A percentile compares a stretch with the other conserved stretches of the same genome.
These are phyloP conservation scores for Parthenolecanium corni DNA, from an alignment of 2,888 invertebrate species.

Conservation along the genomic window DNA sequence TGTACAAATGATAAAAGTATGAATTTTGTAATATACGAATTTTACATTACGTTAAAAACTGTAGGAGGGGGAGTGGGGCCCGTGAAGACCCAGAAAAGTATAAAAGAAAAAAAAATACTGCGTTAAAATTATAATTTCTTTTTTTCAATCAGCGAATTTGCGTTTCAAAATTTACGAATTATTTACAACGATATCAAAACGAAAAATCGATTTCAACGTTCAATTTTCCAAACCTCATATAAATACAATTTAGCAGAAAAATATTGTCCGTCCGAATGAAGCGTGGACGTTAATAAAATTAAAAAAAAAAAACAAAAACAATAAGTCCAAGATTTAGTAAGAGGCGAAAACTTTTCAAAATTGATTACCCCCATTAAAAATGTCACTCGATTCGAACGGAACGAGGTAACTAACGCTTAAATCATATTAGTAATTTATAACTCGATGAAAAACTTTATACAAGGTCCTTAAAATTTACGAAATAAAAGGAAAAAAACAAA, in stretches of 20 bases:
- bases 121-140: not conserved
- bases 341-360: not conserved
- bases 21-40: not conserved
- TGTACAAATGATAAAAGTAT: not conserved
- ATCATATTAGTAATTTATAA: too few species aligned
- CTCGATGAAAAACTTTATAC: conserved; percentile 1
- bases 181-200: conserved; percentile 1
- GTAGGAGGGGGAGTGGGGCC: not conserved
- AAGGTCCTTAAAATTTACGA: conserved; percentile 9
- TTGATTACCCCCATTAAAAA: not conserved
- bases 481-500: not conserved
- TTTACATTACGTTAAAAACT: conserved; percentile 1
- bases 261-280: conserved; percentile 1
- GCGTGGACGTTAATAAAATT: not conserved
- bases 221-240: too few species aligned
- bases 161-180: conserved; percentile 1
- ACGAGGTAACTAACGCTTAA: conserved; percentile 17
- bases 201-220: too few species aligned
- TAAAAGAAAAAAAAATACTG: not conserved
- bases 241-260: not conserved
- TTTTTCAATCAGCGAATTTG: not conserved
- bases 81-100: conserved; percentile 2
- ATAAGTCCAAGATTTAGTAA: not conserved
- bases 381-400: not conserved
- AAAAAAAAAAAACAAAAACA: not conserved